These are phyloP conservation scores for Rhynchophorus ferrugineus DNA, from an alignment of 1,140 invertebrate species.

Conservation along the genomic window DNA sequence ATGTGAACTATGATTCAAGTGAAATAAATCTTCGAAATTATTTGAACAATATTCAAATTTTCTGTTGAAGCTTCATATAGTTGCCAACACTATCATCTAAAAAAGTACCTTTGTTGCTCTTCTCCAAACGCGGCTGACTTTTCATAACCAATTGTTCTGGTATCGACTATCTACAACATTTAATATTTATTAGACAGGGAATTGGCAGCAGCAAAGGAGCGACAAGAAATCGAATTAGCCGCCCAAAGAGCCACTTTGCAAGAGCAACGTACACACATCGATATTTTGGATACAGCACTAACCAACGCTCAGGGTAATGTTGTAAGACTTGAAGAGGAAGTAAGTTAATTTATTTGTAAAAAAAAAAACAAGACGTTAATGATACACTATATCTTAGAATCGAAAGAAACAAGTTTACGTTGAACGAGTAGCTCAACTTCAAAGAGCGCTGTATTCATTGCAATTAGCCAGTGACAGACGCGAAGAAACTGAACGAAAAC, in stretches of 20 bases:
- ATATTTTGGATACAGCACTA: constrained; percentile 84
- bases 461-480: constrained; percentile 76
- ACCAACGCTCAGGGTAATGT: constrained; percentile 87
- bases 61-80: too few species aligned
- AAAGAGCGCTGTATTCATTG: constrained; percentile 73
- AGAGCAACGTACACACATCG: constrained; percentile 87
- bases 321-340: constrained; percentile 81
- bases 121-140: too few species aligned
- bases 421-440: constrained; percentile 74
- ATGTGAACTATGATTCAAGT: too few species aligned
- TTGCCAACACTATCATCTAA: too few species aligned
- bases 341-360: constrained; percentile 36
- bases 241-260: constrained; percentile 82
- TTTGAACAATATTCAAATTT: too few species aligned
- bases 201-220: constrained; percentile 73
- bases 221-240: constrained; percentile 84
- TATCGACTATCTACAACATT: too few species aligned
- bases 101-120: too few species aligned
- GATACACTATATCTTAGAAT: constrained; percentile 46
- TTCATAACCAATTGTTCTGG: too few species aligned
- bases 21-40: too few species aligned
- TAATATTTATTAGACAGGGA: constrained; percentile 77
- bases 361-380: not conserved
- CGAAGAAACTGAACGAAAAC: constrained; percentile 74
- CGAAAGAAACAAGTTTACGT: constrained; percentile 81